These are phyloP conservation scores for Tipula confusa DNA, from an alignment of 2,888 invertebrate genomes.

Conservation along the genomic window DNA sequence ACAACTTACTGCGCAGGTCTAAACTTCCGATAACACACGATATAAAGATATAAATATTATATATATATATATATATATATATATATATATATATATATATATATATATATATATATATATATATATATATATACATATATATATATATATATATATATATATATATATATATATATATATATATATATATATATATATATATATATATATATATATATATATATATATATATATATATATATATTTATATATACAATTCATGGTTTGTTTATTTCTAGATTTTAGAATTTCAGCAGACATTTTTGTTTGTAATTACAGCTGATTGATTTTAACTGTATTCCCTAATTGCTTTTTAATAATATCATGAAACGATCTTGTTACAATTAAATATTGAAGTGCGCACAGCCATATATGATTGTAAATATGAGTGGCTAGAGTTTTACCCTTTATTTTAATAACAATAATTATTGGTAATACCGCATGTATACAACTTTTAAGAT, in stretches of 20 bases:
- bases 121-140: background rate
- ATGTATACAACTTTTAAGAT: no score
- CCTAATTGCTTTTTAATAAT: background rate
- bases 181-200: no score
- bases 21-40: background rate
- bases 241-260: background rate
- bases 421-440: no score
- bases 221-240: no score
- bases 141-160: background rate
- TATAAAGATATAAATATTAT: background rate
- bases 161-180: no score
- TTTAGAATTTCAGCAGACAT: background rate
- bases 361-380: background rate
- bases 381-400: background rate
- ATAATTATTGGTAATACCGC: no score
- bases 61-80: background rate
- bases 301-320: background rate
- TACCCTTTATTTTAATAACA: no score
- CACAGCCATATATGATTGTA: no score
- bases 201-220: no score
- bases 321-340: background rate
- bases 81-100: background rate
- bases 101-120: background rate
- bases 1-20: background rate
- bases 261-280: background rate